These are phyloP conservation scores for Parnassius glacialis DNA, from an alignment of 2,888 invertebrate species.

Conservation along the genomic window DNA sequence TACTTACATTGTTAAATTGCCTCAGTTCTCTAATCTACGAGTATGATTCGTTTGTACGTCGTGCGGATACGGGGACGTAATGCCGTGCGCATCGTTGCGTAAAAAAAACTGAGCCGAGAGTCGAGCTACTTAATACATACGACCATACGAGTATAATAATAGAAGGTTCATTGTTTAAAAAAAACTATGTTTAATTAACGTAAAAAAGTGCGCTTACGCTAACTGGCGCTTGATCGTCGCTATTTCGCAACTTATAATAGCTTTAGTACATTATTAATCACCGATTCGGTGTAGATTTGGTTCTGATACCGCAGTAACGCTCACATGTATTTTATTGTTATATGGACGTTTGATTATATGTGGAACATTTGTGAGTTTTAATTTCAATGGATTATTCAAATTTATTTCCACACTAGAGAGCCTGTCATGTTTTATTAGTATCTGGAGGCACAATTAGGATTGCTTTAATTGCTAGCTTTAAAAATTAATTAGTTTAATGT, in stretches of 20 bases:
- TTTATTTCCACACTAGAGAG: slow-evolving; percentile 54
- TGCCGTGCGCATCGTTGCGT: slow-evolving; percentile 52
- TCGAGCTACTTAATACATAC: slow-evolving; percentile 50
- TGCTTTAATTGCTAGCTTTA: slow-evolving; percentile 33
- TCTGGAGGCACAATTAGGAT: slow-evolving; percentile 29
- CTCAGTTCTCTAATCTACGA: slow-evolving; percentile 14
- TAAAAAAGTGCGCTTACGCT: slow-evolving; percentile 78
- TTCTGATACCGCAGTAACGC: slow-evolving; percentile 60
- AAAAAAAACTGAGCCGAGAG: slow-evolving; percentile 50
- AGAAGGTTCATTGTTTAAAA: slow-evolving; percentile 74
- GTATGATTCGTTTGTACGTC: slow-evolving; percentile 18
- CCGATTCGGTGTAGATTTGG: slow-evolving; percentile 56
- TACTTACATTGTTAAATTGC: slow-evolving; percentile 21
- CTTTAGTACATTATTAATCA: slow-evolving; percentile 77
- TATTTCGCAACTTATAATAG: slow-evolving; percentile 74
- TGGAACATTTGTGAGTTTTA: slow-evolving; percentile 41
- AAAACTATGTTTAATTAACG: slow-evolving; percentile 79
- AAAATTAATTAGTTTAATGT: slow-evolving; percentile 28
- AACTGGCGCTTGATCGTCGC: slow-evolving; percentile 67
- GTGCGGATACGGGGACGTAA: slow-evolving; percentile 23
- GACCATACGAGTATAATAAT: slow-evolving; percentile 38
- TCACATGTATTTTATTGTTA: slow-evolving; percentile 68
- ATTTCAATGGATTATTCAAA: slow-evolving; percentile 51
- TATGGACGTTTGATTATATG: slow-evolving; percentile 58
- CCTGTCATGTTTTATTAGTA: slow-evolving; percentile 34